Conservation (phyloP, 2,797 vertebrate genomes). For the Rhinatrema bivittatum region DNA sequence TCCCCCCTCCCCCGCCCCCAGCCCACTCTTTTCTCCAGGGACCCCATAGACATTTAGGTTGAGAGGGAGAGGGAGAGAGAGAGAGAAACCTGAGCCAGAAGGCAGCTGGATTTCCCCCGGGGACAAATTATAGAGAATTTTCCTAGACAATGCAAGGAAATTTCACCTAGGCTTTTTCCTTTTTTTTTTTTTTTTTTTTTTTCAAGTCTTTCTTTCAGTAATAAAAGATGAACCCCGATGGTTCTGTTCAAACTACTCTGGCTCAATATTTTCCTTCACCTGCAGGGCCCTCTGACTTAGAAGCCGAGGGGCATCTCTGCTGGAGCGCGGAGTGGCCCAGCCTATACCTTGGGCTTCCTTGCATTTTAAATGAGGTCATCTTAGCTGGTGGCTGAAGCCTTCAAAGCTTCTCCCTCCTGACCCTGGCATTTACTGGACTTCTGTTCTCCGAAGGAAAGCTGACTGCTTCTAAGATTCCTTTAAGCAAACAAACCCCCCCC, state of each 20-base stretch:
- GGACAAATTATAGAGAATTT: slow-evolving; percentile 66
- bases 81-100: neutral
- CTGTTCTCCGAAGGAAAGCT: slow-evolving; percentile 39
- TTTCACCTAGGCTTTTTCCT: slow-evolving; percentile 44
- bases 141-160: slow-evolving; percentile 45
- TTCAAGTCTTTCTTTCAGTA: slow-evolving; percentile 37
- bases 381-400: slow-evolving; percentile 54
- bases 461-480: slow-evolving; percentile 23
- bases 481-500: slow-evolving; percentile 23
- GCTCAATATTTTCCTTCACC: slow-evolving; percentile 44
- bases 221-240: slow-evolving; percentile 64
- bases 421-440: slow-evolving; percentile 55
- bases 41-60: slow-evolving; percentile 31
- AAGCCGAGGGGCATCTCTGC: slow-evolving; percentile 33
- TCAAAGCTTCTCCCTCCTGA: slow-evolving; percentile 60
- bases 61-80: slow-evolving; percentile 18
- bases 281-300: slow-evolving; percentile 35
- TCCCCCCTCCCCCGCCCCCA: slow-evolving; percentile 24
- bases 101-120: slow-evolving; percentile 40
- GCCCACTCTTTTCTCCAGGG: slow-evolving; percentile 38
- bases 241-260: slow-evolving; percentile 46
- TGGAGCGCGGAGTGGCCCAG: slow-evolving; percentile 34
- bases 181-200: slow-evolving; percentile 16
- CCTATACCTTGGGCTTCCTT: slow-evolving; percentile 43
- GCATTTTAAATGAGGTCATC: slow-evolving; percentile 71